phyloP scores from a whole-genome alignment of 92 coral and sea anemone species.

The Parazoanthus swiftii region DNA sequence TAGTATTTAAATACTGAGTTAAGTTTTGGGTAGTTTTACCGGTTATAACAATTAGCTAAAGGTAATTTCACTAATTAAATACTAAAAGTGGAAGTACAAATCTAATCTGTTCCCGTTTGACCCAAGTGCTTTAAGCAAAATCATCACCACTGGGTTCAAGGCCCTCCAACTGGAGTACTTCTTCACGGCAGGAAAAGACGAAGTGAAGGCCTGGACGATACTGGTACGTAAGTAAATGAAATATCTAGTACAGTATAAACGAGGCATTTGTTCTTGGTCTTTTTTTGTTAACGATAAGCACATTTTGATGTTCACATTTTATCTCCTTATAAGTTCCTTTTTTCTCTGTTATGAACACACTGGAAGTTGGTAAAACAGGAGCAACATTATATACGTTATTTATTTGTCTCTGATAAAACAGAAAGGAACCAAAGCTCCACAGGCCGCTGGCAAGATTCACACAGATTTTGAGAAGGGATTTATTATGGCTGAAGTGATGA shows the following conservation, averaged over 20 bases:
- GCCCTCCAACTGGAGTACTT: slow-evolving; percentile 93
- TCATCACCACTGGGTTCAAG: slow-evolving; percentile 94
- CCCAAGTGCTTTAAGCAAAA: slow-evolving; percentile 84
- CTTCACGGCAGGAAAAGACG: slow-evolving; percentile 97
- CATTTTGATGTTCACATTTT: too few species aligned
- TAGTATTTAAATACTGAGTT: too few species aligned
- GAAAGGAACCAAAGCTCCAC: slow-evolving; percentile 92
- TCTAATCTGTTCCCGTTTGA: not conserved
- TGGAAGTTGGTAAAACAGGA: not conserved
- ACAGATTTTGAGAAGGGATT: slow-evolving; percentile 97
- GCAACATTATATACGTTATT: not conserved
- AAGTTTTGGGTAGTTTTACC: too few species aligned
- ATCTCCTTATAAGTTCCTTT: too few species aligned
- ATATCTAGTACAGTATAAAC: too few species aligned
- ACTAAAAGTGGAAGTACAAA: not conserved
- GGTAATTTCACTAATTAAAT: too few species aligned
- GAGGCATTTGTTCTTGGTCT: too few species aligned
- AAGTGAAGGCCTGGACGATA: slow-evolving; percentile 99
- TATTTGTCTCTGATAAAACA: slow-evolving; percentile 22
- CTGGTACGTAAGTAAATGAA: slow-evolving; percentile 33
- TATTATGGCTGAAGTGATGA: slow-evolving; percentile 99
- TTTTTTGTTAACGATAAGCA: too few species aligned
- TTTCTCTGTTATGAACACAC: not conserved
- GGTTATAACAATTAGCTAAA: too few species aligned
- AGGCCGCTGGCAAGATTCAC: slow-evolving; percentile 97